These are phyloP conservation scores for Paratrypauchen microcephalus DNA, from an alignment of 2,797 vertebrate species.

Conservation along the genomic window DNA sequence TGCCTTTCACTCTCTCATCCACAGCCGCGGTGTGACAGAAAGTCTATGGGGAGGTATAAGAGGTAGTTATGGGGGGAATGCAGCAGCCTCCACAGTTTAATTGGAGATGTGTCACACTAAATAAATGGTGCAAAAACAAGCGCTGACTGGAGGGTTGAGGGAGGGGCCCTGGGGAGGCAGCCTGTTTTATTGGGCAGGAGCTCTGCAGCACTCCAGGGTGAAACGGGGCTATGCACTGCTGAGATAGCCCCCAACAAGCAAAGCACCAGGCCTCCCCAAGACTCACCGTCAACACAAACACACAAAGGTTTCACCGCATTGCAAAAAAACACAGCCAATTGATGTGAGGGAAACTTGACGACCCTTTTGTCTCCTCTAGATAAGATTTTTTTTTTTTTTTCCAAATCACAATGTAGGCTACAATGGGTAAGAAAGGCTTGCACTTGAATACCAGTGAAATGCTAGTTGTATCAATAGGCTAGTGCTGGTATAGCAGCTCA, in stretches of 20 bases:
- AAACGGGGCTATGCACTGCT: constrained; percentile 72
- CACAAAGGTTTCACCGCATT: constrained; percentile 62
- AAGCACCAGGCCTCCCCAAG: constrained; percentile 61
- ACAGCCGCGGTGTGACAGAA: constrained; percentile 79
- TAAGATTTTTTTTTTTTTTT: constrained; percentile 46
- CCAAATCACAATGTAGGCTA: constrained; percentile 11
- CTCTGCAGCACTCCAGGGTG: constrained; percentile 76
- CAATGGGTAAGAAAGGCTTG: neutral
- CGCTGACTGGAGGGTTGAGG: constrained; percentile 80
- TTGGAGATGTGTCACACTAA: constrained; percentile 87
- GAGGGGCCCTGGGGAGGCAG: constrained; percentile 76
- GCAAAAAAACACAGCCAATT: constrained; percentile 35
- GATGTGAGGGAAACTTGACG: constrained; percentile 42
- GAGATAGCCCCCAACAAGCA: constrained; percentile 70
- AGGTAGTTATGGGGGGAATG: constrained; percentile 83
- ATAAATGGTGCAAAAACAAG: constrained; percentile 86
- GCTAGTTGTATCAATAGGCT: neutral
- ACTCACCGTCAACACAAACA: constrained; percentile 63
- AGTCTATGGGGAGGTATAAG: constrained; percentile 82
- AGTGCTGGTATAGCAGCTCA: neutral
- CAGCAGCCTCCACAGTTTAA: constrained; percentile 84
- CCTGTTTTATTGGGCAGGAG: constrained; percentile 82
- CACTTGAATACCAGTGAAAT: constrained; percentile 13
- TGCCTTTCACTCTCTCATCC: constrained; percentile 70
- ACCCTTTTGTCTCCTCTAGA: constrained; percentile 39